These are phyloP conservation scores for Drosophila anomalata DNA, from an alignment of 2,888 invertebrate genomes.

Conservation along the genomic window DNA sequence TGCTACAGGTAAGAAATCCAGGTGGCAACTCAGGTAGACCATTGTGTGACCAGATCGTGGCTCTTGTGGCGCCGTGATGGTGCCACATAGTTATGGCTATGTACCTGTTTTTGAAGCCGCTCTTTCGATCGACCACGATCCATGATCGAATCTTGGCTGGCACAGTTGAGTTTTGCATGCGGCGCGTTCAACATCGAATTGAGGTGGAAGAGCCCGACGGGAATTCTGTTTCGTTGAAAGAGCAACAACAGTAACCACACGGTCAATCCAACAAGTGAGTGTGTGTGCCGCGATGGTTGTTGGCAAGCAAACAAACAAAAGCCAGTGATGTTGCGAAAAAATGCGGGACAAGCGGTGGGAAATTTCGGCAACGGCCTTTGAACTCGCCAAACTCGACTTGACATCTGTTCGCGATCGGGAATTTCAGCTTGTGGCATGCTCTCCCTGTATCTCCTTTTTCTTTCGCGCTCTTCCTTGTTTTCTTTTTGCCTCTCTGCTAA, in stretches of 20 bases:
- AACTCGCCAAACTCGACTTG: constrained; percentile 57
- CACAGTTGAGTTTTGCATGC: constrained; percentile 61
- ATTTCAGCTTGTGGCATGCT: constrained; percentile 36
- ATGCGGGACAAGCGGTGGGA: constrained; percentile 35
- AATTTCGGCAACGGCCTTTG: constrained; percentile 61
- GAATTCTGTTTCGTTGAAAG: constrained; percentile 37
- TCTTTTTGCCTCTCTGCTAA: constrained; percentile 13
- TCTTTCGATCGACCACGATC: constrained; percentile 8
- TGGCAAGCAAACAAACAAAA: constrained; percentile 14
- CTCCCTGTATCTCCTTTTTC: constrained; percentile 1
- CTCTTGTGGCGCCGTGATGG: constrained; percentile 9
- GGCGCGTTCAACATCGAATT: constrained; percentile 56
- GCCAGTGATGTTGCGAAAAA: constrained; percentile 29
- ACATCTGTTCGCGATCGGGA: constrained; percentile 53
- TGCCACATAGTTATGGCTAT: constrained; percentile 17
- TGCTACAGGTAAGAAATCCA: not conserved
- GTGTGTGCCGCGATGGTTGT: constrained; percentile 18
- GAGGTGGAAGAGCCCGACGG: constrained; percentile 12
- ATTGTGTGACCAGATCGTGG: constrained; percentile 9
- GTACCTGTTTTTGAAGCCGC: constrained; percentile 26
- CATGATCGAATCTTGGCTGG: constrained; percentile 4
- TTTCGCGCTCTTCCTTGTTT: not conserved
- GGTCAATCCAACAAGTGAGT: constrained; percentile 25
- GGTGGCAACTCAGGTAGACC: not conserved
- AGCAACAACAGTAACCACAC: constrained; percentile 5